Evolutionary conservation across 2,797 vertebrate species (phyloP), one percentile per base, ranked within the genome.

Genomic region (Arrhamphus sclerolepis): DNA sequence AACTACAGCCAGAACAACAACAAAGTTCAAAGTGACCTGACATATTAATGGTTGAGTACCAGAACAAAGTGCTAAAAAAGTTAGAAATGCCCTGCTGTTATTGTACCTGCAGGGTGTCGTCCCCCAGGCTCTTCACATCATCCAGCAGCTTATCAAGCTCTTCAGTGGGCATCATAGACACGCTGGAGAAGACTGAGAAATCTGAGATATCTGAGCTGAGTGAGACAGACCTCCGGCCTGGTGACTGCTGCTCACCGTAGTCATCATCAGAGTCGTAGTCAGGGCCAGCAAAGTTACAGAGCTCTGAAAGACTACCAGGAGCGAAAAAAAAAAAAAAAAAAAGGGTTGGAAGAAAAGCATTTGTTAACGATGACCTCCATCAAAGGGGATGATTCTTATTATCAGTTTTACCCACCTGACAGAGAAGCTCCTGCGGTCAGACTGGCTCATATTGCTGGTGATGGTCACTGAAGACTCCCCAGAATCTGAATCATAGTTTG

Each of bases 201-300:
- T 93, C 91, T 4, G 93, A 94, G 44, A 90, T 62, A 34, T 93
- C 91, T 4, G 93, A 94, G 72, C 90, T 90, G 49, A 94, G 67
- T 1, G 93, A 94, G 9, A 86, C 85, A 0, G 92, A 83, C 9
- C 92, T 81, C 7, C 75, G 79, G 7, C 77, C 66, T 0, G 43
- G 9, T 5, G 62, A 29, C 9, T 66, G 70, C 81, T 82, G 89
- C 19, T 89, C 88, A 0, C 89, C 75, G 0, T 21, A 62, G 31
- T 92, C 90, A 8, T 83, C 83, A 14, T 86, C 87, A 0, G 81
- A 84, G 28, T 89, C 83, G 0, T 77, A 84, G 9, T 93, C 92
- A 20, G 82, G 75, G 13, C 91, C 93, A 5, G 92, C 89, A 47
- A 92, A 90, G 81, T 89, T 89, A 59, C 88, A 91, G 59, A 94